phyloP scores from a whole-genome alignment of 2,113 vertebrate genomes.

The Syngnathus floridae region DNA sequence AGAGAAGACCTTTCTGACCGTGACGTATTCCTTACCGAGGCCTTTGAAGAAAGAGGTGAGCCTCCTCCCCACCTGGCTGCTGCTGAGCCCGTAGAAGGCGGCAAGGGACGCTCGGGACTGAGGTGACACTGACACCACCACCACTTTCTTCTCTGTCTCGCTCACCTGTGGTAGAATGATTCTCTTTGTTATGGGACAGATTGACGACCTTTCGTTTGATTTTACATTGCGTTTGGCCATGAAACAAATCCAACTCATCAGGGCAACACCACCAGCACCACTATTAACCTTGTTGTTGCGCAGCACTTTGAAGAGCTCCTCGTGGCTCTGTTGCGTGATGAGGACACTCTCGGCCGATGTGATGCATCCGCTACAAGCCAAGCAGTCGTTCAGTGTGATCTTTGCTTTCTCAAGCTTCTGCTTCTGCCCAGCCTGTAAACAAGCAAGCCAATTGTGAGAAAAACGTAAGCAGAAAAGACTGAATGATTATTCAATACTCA shows the following conservation, averaged over 20 bases:
- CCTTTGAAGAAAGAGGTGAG: constrained; percentile 83
- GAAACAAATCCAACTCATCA: not conserved
- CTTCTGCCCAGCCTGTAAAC: constrained; percentile 77
- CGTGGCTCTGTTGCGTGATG: constrained; percentile 88
- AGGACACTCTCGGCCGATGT: constrained; percentile 92
- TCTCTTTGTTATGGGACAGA: not conserved
- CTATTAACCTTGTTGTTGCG: constrained; percentile 74
- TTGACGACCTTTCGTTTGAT: too few species aligned
- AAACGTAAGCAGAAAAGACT: not conserved
- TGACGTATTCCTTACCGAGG: constrained; percentile 69
- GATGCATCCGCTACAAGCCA: constrained; percentile 95
- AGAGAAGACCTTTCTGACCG: too few species aligned
- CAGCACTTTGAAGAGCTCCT: constrained; percentile 80
- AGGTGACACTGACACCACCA: constrained; percentile 87
- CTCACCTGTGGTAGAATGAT: constrained; percentile 24
- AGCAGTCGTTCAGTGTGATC: constrained; percentile 88
- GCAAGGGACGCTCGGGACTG: constrained; percentile 91
- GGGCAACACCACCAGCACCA: not conserved
- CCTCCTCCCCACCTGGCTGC: constrained; percentile 77
- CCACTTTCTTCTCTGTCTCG: constrained; percentile 67
- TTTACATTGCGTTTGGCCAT: not conserved
- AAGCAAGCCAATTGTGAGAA: constrained; percentile 1
- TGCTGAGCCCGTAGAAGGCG: constrained; percentile 71
- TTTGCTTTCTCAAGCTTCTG: constrained; percentile 86
- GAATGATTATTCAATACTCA: constrained; percentile 40